Evolutionary conservation across 92 coral and sea anemone genomes (phyloP).

Genomic region (Actinernus sp.): DNA sequence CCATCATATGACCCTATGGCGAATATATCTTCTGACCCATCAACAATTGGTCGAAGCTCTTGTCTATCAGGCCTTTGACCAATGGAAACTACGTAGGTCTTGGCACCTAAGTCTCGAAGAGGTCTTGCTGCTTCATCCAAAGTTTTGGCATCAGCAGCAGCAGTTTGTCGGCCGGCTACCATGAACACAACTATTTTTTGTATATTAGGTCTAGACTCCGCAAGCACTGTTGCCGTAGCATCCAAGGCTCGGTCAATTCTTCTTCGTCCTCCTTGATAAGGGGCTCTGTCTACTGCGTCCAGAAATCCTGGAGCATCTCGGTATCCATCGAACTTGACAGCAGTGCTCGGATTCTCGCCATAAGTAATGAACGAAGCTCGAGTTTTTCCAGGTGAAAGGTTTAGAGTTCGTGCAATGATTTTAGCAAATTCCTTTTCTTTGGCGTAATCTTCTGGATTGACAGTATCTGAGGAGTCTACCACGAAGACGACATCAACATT

Average conservation of each 20-base stretch:
- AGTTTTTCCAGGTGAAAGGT: conserved; percentile 44
- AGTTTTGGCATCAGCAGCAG: conserved; percentile 34
- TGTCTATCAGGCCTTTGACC: conserved; percentile 41
- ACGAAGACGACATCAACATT: conserved; percentile 58
- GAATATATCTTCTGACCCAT: conserved; percentile 42
- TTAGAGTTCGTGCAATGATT: conserved; percentile 25
- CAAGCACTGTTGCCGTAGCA: conserved; percentile 32
- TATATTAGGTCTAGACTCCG: conserved; percentile 13
- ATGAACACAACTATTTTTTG: conserved; percentile 31
- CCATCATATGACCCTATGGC: conserved; percentile 29
- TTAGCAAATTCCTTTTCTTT: conserved; percentile 66
- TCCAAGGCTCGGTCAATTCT: conserved; percentile 63
- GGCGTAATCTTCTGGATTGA: conserved; percentile 32
- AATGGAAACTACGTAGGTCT: conserved; percentile 68
- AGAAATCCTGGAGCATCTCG: conserved; percentile 14
- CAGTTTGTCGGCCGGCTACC: conserved; percentile 36
- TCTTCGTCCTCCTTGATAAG: conserved; percentile 49
- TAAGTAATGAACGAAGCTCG: conserved; percentile 54
- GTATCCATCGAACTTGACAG: conserved; percentile 29
- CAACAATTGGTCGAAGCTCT: conserved; percentile 47
- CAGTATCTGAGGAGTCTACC: conserved; percentile 66
- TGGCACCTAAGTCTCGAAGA: conserved; percentile 52
- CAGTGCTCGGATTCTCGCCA: conserved; percentile 18
- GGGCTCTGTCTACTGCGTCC: conserved; percentile 37
- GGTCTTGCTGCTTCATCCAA: conserved; percentile 62